phyloP scores from a whole-genome alignment of 2,797 vertebrate species.

The Cuculus canorus region DNA sequence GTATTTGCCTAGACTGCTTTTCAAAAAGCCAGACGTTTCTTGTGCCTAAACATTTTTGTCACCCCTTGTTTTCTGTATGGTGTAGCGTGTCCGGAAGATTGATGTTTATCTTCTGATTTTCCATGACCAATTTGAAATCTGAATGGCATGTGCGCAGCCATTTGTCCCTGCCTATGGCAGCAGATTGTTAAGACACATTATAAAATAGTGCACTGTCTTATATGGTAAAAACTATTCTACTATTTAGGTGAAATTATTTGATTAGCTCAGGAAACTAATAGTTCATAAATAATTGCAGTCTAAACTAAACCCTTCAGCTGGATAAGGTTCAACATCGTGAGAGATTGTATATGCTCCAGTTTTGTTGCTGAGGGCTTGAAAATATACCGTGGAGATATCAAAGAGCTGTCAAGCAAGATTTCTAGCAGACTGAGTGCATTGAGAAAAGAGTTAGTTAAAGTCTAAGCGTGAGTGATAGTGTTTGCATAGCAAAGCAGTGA shows the following conservation, averaged over 20 bases:
- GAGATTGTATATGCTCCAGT: constrained; percentile 19
- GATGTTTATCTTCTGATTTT: constrained; percentile 13
- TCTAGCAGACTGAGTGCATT: constrained; percentile 31
- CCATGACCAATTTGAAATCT: constrained; percentile 30
- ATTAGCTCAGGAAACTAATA: constrained; percentile 45
- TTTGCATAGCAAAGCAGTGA: constrained; percentile 63
- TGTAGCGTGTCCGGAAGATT: background rate
- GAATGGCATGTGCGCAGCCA: background rate
- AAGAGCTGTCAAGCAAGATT: constrained; percentile 62
- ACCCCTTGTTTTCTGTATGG: background rate
- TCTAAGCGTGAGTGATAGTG: constrained; percentile 51
- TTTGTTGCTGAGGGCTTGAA: constrained; percentile 48
- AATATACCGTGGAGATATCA: constrained; percentile 39
- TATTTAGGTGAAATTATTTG: constrained; percentile 49
- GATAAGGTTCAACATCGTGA: background rate
- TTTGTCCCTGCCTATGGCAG: constrained; percentile 22
- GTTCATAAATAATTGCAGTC: constrained; percentile 51
- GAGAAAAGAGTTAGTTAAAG: constrained; percentile 59
- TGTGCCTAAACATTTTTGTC: constrained; percentile 7
- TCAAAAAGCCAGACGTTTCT: background rate
- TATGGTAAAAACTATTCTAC: background rate
- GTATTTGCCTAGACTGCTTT: background rate
- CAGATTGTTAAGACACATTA: background rate
- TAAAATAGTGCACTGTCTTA: background rate
- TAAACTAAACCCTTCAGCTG: background rate